Evolutionary conservation across 2,797 vertebrate species (phyloP).

Genomic region (Epinephelus malabaricus): DNA sequence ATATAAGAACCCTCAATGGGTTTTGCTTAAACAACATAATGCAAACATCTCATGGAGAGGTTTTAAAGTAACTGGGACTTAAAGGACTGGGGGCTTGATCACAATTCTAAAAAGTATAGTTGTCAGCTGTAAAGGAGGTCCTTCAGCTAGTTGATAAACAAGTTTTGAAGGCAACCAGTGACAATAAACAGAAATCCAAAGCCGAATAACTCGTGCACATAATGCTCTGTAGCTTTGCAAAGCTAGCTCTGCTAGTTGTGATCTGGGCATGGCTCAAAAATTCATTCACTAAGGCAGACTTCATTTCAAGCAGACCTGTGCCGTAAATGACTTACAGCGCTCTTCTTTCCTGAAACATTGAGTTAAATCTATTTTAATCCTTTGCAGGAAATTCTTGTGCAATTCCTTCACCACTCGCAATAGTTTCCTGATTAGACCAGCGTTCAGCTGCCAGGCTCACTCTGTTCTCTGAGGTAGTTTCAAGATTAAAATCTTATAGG

Average conservation of each 20-base stretch:
- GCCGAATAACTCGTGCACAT: neutral
- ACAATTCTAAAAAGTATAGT: neutral
- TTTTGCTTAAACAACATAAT: slow-evolving; percentile 6
- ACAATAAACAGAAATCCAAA: slow-evolving; percentile 17
- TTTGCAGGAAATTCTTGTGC: neutral
- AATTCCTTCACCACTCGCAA: neutral
- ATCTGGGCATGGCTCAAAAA: slow-evolving; percentile 19
- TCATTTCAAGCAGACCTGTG: slow-evolving; percentile 12
- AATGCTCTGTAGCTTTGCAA: slow-evolving; percentile 7
- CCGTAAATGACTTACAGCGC: neutral
- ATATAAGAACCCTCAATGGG: slow-evolving; percentile 10
- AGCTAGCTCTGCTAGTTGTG: slow-evolving; percentile 2
- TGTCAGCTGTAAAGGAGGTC: slow-evolving; percentile 3
- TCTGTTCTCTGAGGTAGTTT: slow-evolving; percentile 5
- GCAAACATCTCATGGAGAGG: slow-evolving; percentile 3
- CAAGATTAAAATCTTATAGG: neutral
- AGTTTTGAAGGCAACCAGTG: slow-evolving; percentile 1
- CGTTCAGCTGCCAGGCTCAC: slow-evolving; percentile 12
- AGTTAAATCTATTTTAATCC: slow-evolving; percentile 28
- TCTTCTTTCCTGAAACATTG: slow-evolving; percentile 23
- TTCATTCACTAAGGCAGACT: slow-evolving; percentile 5
- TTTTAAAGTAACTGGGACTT: neutral
- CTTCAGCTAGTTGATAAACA: neutral
- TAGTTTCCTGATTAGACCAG: slow-evolving; percentile 9
- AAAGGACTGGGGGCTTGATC: too few species aligned